phyloP scores from a whole-genome alignment of 2,888 invertebrate species.

The Spodoptera exigua region DNA sequence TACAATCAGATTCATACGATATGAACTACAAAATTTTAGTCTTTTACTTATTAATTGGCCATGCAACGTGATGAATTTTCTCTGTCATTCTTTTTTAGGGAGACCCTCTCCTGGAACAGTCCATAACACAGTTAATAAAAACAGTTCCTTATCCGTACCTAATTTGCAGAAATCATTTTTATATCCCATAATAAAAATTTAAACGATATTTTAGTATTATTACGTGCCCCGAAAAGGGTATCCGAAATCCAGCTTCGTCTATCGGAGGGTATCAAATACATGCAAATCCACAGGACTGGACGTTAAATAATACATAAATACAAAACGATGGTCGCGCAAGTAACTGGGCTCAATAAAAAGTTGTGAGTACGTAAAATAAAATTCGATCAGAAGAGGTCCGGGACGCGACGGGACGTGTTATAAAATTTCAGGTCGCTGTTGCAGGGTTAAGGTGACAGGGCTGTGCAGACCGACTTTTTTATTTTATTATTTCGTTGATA shows the following conservation, averaged over 20 bases:
- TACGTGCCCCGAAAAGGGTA: slow-evolving; percentile 69
- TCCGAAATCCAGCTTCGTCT: slow-evolving; percentile 68
- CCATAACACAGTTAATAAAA: slow-evolving; percentile 46
- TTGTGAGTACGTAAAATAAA: slow-evolving; percentile 82
- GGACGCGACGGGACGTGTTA: slow-evolving; percentile 64
- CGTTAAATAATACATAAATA: slow-evolving; percentile 86
- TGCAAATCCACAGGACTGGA: slow-evolving; percentile 79
- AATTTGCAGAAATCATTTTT: slow-evolving; percentile 66
- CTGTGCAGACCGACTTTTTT: slow-evolving; percentile 49
- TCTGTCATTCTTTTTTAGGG: too few relatives aligned
- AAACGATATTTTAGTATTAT: slow-evolving; percentile 68
- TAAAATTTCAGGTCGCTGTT: slow-evolving; percentile 71
- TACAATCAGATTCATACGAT: too few relatives aligned
- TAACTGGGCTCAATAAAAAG: slow-evolving; percentile 79
- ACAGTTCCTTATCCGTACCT: slow-evolving; percentile 55
- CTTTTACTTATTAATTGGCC: too few relatives aligned
- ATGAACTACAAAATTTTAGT: too few relatives aligned
- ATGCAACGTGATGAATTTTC: too few relatives aligned
- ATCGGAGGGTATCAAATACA: slow-evolving; percentile 72
- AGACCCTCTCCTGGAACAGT: too few relatives aligned
- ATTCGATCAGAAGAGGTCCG: slow-evolving; percentile 74
- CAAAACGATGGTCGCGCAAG: slow-evolving; percentile 70
- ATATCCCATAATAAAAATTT: slow-evolving; percentile 67
- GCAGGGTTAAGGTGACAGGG: slow-evolving; percentile 73
- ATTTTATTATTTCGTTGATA: too few relatives aligned